Evolutionary conservation across 2,888 invertebrate genomes (phyloP).

Genomic region (Philereme vetulata): DNA sequence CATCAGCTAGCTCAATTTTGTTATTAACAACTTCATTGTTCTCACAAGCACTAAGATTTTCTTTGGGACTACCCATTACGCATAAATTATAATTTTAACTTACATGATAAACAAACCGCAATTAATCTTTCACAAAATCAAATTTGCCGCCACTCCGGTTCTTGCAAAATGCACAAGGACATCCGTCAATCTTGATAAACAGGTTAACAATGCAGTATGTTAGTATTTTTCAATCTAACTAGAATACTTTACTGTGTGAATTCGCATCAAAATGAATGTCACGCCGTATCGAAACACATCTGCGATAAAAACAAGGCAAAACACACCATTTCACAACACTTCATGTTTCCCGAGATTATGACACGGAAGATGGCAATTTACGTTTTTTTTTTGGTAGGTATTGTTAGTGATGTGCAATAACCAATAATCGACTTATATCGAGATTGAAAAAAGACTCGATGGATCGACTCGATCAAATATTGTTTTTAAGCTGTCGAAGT

Average conservation of each 20-base stretch:
- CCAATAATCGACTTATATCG: not conserved
- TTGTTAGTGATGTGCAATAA: constrained; percentile 11
- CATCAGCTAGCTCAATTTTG: constrained; percentile 60
- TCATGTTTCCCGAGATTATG: constrained; percentile 15
- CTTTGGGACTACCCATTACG: constrained; percentile 75
- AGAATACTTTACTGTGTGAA: not conserved
- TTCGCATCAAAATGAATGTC: constrained; percentile 6
- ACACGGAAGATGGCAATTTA: constrained; percentile 33
- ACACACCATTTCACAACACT: constrained; percentile 14
- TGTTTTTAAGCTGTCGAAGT: too few species aligned
- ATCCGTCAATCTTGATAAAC: constrained; percentile 82
- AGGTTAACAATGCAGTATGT: constrained; percentile 74
- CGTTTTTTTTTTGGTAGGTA: constrained; percentile 18
- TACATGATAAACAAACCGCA: constrained; percentile 55
- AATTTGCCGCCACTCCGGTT: constrained; percentile 80
- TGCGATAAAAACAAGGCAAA: constrained; percentile 21
- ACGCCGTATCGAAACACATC: constrained; percentile 24
- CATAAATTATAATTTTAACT: constrained; percentile 39
- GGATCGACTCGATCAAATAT: too few species aligned
- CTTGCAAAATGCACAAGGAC: constrained; percentile 80
- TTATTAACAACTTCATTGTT: constrained; percentile 53
- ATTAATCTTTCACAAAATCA: constrained; percentile 60
- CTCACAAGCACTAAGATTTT: constrained; percentile 59
- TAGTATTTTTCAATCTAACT: constrained; percentile 28
- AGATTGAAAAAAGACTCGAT: too few species aligned